These are phyloP conservation scores for Amblyraja radiata DNA, from an alignment of 2,797 vertebrate genomes.

Conservation along the genomic window DNA sequence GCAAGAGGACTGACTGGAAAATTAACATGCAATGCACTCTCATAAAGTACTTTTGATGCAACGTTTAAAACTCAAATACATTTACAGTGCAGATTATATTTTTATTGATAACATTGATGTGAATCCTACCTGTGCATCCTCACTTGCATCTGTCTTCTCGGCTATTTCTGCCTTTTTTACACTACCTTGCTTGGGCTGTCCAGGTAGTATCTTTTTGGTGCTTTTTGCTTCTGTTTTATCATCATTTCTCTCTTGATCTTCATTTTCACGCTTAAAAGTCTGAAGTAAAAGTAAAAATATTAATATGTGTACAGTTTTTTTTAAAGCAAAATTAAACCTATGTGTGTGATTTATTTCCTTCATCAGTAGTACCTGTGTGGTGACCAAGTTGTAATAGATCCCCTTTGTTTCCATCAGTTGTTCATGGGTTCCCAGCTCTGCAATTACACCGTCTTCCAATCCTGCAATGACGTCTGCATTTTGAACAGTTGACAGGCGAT, in stretches of 20 bases:
- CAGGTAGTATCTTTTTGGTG: constrained; percentile 47
- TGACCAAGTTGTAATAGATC: constrained; percentile 79
- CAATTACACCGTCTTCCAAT: constrained; percentile 68
- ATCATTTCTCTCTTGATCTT: background rate
- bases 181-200: constrained; percentile 53
- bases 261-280: constrained; percentile 9
- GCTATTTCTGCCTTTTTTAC: constrained; percentile 45
- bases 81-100: background rate
- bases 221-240: background rate
- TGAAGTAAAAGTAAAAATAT: background rate
- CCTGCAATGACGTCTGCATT: constrained; percentile 84
- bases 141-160: constrained; percentile 43
- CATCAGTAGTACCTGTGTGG: constrained; percentile 70
- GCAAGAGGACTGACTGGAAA: background rate
- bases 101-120: background rate
- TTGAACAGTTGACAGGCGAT: constrained; percentile 84
- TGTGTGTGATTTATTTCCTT: background rate
- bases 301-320: background rate
- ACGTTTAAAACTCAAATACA: background rate
- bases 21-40: background rate
- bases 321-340: background rate
- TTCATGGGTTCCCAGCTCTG: constrained; percentile 73
- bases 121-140: constrained; percentile 50
- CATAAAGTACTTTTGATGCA: background rate
- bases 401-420: constrained; percentile 74